Conservation (phyloP, 2,113 vertebrate genomes). For the Takifugu bimaculatus region DNA sequence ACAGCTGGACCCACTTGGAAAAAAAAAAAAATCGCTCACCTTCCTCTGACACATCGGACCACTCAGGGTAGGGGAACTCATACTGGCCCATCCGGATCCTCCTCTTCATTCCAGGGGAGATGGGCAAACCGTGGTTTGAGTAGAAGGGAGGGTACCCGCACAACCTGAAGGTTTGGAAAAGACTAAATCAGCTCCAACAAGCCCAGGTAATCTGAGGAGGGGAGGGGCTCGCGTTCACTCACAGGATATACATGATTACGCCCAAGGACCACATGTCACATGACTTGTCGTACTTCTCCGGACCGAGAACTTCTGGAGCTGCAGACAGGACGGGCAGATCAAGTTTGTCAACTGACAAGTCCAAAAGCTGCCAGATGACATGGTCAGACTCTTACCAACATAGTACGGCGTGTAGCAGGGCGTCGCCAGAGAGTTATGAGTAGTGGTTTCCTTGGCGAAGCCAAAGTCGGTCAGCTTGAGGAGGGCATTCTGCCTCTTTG, state of each 20-base stretch:
- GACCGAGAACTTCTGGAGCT: conserved; percentile 96
- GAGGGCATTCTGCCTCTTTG: conserved; percentile 84
- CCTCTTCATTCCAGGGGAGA: conserved; percentile 98
- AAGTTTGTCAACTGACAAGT: neutral
- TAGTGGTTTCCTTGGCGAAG: conserved; percentile 97
- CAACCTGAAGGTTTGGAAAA: conserved; percentile 70
- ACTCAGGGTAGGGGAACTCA: conserved; percentile 96
- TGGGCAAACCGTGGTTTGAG: conserved; percentile 95
- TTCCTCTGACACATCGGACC: conserved; percentile 96
- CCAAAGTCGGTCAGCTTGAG: conserved; percentile 98
- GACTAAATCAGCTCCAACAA: neutral
- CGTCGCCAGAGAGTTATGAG: conserved; percentile 93
- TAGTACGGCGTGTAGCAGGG: conserved; percentile 99
- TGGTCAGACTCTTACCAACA: conserved; percentile 82
- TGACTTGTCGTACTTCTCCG: conserved; percentile 98
- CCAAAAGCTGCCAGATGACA: too few species aligned
- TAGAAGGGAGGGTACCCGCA: conserved; percentile 98
- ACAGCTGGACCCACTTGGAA: neutral
- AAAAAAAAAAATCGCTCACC: conserved; percentile 69
- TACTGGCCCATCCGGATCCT: conserved; percentile 95
- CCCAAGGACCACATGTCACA: conserved; percentile 99
- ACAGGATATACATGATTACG: conserved; percentile 99
- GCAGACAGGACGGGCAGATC: conserved; percentile 28
- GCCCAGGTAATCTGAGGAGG: neutral
- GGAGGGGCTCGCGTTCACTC: conserved; percentile 57